Percentiles rank a stretch among this genome's conserved stretches.
phyloP scores from a whole-genome alignment of 2,113 vertebrate species.

The Labrus mixtus region DNA sequence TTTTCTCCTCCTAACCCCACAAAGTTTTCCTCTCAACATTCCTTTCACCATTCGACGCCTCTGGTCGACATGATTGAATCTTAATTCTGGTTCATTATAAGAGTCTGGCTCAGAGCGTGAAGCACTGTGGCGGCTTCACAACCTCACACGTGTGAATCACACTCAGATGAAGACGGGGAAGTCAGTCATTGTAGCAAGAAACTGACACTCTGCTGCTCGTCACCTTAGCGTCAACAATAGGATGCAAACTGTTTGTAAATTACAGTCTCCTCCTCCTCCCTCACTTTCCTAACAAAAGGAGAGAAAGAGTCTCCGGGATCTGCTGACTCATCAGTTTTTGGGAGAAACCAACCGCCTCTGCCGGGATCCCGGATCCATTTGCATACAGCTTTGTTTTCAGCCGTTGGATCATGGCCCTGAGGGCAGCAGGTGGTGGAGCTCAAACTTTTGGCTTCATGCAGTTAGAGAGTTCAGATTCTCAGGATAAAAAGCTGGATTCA shows the following conservation, averaged over 20 bases:
- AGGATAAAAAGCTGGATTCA: neutral
- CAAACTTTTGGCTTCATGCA: neutral
- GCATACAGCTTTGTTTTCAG: slow-evolving; percentile 77
- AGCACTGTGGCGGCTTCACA: neutral
- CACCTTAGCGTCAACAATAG: neutral
- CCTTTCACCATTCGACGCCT: neutral
- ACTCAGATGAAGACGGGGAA: slow-evolving; percentile 4
- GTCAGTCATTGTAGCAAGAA: neutral
- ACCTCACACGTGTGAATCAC: slow-evolving; percentile 11
- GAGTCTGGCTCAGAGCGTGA: neutral
- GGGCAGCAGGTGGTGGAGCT: slow-evolving; percentile 61
- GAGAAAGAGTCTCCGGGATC: slow-evolving; percentile 14
- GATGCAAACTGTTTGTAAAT: slow-evolving; percentile 68
- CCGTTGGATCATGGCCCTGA: slow-evolving; percentile 46
- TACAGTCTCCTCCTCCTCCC: neutral
- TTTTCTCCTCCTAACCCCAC: neutral
- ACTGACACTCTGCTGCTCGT: neutral
- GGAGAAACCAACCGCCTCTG: slow-evolving; percentile 37
- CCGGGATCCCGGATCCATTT: slow-evolving; percentile 58
- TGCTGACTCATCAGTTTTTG: slow-evolving; percentile 52
- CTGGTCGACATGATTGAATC: neutral
- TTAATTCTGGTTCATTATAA: neutral
- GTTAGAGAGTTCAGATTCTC: slow-evolving; percentile 16
- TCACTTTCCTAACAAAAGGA: neutral
- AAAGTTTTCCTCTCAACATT: neutral